Evolutionary conservation across 2,888 invertebrate species (phyloP).

Genomic region (Melipona bicolor): DNA sequence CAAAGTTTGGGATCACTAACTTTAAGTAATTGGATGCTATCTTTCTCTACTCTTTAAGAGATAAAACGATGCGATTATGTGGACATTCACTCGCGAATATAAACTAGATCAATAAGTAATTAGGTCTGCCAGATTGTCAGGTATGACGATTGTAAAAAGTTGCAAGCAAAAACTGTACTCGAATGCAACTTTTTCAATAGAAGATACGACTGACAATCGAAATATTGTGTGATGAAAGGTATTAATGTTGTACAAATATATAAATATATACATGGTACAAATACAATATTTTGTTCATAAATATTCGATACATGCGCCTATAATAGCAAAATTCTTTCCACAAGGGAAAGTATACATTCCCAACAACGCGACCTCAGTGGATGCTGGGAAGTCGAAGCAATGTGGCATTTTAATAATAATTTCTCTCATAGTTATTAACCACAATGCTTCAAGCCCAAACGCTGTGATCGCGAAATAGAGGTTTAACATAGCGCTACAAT

Average conservation of each 20-base stretch:
- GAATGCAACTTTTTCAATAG: slow-evolving; percentile 56
- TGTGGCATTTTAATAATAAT: slow-evolving; percentile 74
- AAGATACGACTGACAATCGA: slow-evolving; percentile 60
- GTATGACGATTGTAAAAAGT: slow-evolving; percentile 57
- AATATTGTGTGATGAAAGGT: slow-evolving; percentile 72
- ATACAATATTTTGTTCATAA: slow-evolving; percentile 80
- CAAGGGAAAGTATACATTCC: slow-evolving; percentile 72
- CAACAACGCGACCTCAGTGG: slow-evolving; percentile 76
- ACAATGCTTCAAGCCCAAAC: slow-evolving; percentile 81
- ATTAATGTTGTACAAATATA: slow-evolving; percentile 74
- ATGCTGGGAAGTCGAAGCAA: slow-evolving; percentile 78
- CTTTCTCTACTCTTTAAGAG: slow-evolving; percentile 65
- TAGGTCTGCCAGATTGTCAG: slow-evolving; percentile 63
- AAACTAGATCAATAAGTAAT: slow-evolving; percentile 65
- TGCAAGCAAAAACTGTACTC: slow-evolving; percentile 38
- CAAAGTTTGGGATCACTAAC: slow-evolving; percentile 75
- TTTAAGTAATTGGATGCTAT: slow-evolving; percentile 68
- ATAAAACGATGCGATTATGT: slow-evolving; percentile 68
- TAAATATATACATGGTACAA: slow-evolving; percentile 78
- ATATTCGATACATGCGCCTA: slow-evolving; percentile 80
- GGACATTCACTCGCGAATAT: slow-evolving; percentile 65
- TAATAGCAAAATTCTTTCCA: slow-evolving; percentile 72
- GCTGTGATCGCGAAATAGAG: slow-evolving; percentile 74
- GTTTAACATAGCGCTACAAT: slow-evolving; percentile 32
- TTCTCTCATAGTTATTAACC: slow-evolving; percentile 72